A percentile compares a stretch with the other conserved stretches of the same genome.
phyloP scores from a whole-genome alignment of 2,113 vertebrate genomes.

The Equus quagga region DNA sequence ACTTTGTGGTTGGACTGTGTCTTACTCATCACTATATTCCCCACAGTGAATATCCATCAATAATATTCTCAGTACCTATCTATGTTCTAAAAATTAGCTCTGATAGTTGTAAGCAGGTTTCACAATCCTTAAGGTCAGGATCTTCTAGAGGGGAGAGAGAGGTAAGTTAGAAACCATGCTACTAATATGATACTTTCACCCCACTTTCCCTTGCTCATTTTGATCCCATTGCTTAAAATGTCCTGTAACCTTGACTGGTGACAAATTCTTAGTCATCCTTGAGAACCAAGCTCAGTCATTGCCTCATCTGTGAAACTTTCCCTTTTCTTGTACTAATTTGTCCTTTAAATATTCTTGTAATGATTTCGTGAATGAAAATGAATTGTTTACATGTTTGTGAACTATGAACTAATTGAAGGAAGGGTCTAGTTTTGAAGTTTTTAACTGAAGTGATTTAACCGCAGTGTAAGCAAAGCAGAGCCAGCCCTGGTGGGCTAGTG shows the following conservation, averaged over 20 bases:
- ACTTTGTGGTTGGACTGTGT: background rate
- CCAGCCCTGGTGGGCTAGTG: no score
- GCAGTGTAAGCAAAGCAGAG: background rate
- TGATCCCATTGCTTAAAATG: background rate
- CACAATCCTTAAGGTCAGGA: background rate
- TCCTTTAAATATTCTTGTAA: background rate
- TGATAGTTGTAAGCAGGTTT: background rate
- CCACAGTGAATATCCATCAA: background rate
- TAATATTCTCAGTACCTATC: background rate
- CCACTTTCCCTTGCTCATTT: background rate
- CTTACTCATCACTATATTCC: background rate
- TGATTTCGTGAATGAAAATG: conserved; percentile 26
- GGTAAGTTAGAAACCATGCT: background rate
- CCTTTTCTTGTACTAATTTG: background rate
- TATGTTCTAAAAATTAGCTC: background rate
- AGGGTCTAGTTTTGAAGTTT: background rate
- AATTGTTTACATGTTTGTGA: conserved; percentile 27
- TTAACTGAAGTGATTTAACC: background rate
- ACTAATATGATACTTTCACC: background rate
- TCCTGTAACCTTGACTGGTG: background rate
- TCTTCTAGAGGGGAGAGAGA: background rate
- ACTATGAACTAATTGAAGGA: background rate
- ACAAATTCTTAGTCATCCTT: conserved; percentile 16
- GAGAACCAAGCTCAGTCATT: background rate
- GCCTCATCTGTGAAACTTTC: background rate